Evolutionary conservation across 2,113 vertebrate genomes (phyloP), one percentile per base, ranked within the genome.

Genomic region (Triplophysa tibetana): DNA sequence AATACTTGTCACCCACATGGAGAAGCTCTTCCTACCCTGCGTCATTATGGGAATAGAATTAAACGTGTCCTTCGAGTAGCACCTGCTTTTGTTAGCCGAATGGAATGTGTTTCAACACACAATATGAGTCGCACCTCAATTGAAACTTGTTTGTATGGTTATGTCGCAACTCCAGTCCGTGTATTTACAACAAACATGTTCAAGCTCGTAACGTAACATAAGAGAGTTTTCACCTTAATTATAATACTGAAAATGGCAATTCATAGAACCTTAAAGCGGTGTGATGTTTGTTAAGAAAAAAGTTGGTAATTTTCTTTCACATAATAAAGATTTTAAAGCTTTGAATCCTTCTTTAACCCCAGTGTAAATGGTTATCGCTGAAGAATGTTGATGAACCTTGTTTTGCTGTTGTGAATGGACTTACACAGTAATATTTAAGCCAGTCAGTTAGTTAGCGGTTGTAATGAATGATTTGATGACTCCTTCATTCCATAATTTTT

Each of bases 331-430:
- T 9, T 19, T 16, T n/a, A 10, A 13, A 14, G 17, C 56, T 23
- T 50, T 23, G 2, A 72, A 73, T 10, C 29, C 52, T 41, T 62
- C 67, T 29, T 67, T 61, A 16, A 81, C n/a, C 21, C 4, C 81
- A 2, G 2, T 48, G 86, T 85, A 26, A 89, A 89, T 89, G 79
- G 88, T 90, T 89, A 69, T 41, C 50, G 16, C 0, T 56, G 62
- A 38, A 61, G 58, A 76, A 75, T 80, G 88, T 88, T 90, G 90
- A 90, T 84, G 56, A 38, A 21, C 74, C 73, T 78, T 79, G 26
- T 82, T 87, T 81, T 82, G 63, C 79, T 74, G 75, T 70, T 75
- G 21, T 52, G 77, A 84, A 63, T 67, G 24, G 29, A 70, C 66
- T 26, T 54, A 26, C 11, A 24, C 76, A 7, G 52, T 79, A 56